Conservation (phyloP, 2,888 invertebrate species). For the Hypselothyrea guttata region DNA sequence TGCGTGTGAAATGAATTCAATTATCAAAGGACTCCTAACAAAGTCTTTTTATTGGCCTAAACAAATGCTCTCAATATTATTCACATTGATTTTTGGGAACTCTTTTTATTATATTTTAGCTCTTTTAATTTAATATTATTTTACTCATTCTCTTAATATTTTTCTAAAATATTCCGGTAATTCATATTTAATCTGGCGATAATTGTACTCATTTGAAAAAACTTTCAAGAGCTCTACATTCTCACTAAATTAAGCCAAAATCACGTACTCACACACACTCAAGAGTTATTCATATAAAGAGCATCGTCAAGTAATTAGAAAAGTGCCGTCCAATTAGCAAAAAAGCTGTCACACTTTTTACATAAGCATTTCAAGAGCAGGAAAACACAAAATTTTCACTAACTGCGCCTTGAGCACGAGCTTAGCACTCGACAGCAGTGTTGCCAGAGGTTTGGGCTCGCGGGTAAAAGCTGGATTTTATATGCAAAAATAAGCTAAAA, state of each 20-base stretch:
- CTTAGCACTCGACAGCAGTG: constrained; percentile 14
- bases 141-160: background rate
- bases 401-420: constrained; percentile 65
- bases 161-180: no score
- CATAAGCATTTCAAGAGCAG: constrained; percentile 10
- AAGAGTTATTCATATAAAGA: constrained; percentile 31
- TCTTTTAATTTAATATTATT: no score
- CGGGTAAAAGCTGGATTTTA: no score
- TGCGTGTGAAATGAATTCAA: constrained; percentile 40
- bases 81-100: no score
- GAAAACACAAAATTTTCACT: constrained; percentile 13
- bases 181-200: no score
- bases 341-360: constrained; percentile 34
- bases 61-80: no score
- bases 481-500: no score
- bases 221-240: no score
- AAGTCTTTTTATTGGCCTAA: no score
- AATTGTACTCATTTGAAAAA: no score
- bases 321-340: constrained; percentile 64
- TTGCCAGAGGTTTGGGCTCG: no score
- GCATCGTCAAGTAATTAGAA: constrained; percentile 62
- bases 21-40: constrained; percentile 16
- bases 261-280: constrained; percentile 43
- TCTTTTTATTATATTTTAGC: no score
- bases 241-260: constrained; percentile 57